These are phyloP conservation scores for Lithosia quadra DNA, from an alignment of 2,888 invertebrate genomes.

Conservation along the genomic window DNA sequence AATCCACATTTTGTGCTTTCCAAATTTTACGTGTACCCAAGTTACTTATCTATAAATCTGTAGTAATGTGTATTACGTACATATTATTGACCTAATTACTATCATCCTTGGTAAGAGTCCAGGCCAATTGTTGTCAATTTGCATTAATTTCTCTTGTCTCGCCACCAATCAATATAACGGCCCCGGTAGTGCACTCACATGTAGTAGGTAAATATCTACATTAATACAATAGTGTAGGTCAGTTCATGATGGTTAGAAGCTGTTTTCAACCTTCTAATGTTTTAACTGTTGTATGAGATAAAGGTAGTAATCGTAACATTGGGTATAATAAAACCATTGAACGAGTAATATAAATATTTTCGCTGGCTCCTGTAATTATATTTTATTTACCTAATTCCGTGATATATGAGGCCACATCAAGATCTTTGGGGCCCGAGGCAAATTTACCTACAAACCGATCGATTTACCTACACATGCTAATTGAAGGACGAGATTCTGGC, in stretches of 20 bases:
- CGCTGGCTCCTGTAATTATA: neutral
- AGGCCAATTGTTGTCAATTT: conserved; percentile 48
- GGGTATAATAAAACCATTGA: neutral
- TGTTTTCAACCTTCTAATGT: neutral
- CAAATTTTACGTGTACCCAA: too few relatives aligned
- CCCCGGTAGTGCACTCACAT: conserved; percentile 17
- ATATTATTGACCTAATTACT: conserved; percentile 25
- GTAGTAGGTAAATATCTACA: conserved; percentile 8
- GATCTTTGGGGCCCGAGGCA: neutral
- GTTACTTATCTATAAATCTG: neutral
- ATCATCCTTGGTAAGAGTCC: conserved; percentile 39
- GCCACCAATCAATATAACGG: conserved; percentile 47
- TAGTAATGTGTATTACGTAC: neutral
- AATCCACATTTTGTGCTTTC: too few relatives aligned
- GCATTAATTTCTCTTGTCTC: conserved; percentile 47
- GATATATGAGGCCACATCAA: neutral
- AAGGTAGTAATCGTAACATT: neutral
- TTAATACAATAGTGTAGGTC: conserved; percentile 8
- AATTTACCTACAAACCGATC: too few relatives aligned
- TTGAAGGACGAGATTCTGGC: too few relatives aligned
- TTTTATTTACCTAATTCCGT: neutral
- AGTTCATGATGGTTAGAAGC: conserved; percentile 9
- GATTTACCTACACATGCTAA: too few relatives aligned
- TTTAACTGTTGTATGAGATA: neutral
- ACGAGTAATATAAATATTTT: neutral